Conservation (phyloP, 2,113 vertebrate species). For the Oreotrochilus melanogaster region DNA sequence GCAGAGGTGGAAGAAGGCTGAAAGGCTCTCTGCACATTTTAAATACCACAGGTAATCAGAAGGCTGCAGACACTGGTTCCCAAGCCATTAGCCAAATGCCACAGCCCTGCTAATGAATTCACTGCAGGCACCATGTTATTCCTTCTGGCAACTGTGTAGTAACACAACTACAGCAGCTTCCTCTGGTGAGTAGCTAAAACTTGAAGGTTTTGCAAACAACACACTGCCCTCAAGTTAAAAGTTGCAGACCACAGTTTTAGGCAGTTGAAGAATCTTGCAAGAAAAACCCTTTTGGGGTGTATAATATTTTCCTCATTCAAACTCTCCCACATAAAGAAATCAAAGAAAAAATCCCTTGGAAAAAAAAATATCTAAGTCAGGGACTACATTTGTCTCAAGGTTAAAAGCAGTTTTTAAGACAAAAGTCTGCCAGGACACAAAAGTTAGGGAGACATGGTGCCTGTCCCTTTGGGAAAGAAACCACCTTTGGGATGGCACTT, state of each 20-base stretch:
- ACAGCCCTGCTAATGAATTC: no score
- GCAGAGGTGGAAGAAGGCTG: neutral
- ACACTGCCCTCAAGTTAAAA: neutral
- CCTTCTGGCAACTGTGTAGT: neutral
- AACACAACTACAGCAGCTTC: neutral
- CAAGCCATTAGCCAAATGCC: neutral
- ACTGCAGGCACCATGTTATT: neutral
- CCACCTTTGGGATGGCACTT: neutral
- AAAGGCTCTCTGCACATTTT: neutral
- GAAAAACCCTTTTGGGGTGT: rapidly evolving
- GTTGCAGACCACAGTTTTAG: neutral
- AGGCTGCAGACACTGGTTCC: neutral
- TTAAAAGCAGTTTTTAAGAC: neutral
- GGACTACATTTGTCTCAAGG: neutral
- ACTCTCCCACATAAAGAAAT: neutral
- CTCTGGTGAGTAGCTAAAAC: neutral
- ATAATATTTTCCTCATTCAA: neutral
- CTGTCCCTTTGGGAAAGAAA: neutral
- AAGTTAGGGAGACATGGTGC: neutral
- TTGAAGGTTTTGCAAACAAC: neutral
- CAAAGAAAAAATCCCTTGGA: neutral
- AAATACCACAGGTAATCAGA: neutral
- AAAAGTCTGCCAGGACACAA: neutral
- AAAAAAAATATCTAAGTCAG: neutral
- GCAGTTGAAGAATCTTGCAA: neutral